Evolutionary conservation across 2,113 vertebrate genomes (phyloP), one percentile per base, ranked within the genome.

Genomic region (Phalacrocorax pelagicus): DNA sequence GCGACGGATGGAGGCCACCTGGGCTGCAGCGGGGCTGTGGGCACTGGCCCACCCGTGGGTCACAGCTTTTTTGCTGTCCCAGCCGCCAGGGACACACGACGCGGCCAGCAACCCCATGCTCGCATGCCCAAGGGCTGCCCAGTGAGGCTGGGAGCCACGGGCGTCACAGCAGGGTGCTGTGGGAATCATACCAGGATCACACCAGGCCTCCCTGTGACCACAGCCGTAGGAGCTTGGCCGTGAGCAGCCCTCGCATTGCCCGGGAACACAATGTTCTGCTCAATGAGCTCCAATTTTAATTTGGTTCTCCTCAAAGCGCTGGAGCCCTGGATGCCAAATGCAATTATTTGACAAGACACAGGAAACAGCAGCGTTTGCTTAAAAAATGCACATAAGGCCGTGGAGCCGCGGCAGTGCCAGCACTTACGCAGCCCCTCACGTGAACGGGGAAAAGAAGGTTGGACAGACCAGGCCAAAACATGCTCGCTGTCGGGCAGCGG

Each of bases 291-390:
- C 82, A 70, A 15, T 88, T 92, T 93, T 85, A 75, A 88, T 94
- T 92, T 80, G 81, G 82, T 94, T 92, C 95, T 95, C 72, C 94
- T 85, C 24, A 19, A 80, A 91, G 83, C 0, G 0, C 75, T 58
- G 69, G 55, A 92, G 70, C 58, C 94, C 78, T 44, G 29, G 90
- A 93, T 61, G 91, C 95, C 94, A 92, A 86, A 93, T 40, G 46
- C 30, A 95, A 91, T 96, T 94, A 92, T 94, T 95, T 92, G 96
- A 96, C 96, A 96, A 92, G 95, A 96, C 82, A 90, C 91, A 93
- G 92, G 94, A 93, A 95, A 92, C 67, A 65, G 82, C 91, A 73
- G 70, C 69, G 18, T 81, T 95, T 36, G 86, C 95, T 94, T 42
- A 77, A 94, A 93, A 93, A 94, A 96, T 0, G 6, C 59, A 34